A percentile compares a stretch with the other conserved stretches of the same genome.
phyloP scores from a whole-genome alignment of 2,113 vertebrate genomes.

The Vireo altiloquus region DNA sequence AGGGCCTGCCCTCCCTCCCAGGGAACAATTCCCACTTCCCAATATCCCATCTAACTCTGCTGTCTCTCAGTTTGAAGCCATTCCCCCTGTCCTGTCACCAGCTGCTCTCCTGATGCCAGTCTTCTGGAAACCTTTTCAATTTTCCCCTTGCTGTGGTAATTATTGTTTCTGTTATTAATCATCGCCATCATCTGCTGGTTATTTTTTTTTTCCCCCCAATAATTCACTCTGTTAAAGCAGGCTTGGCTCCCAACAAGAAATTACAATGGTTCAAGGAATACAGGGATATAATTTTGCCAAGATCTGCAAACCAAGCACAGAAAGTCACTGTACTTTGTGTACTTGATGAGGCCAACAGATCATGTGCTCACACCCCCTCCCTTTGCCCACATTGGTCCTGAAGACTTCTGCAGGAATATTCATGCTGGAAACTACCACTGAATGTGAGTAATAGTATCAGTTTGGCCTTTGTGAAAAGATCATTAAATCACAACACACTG shows the following conservation, averaged over 20 bases:
- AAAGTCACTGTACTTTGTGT: neutral
- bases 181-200: neutral
- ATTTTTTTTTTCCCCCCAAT: neutral
- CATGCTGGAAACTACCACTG: neutral
- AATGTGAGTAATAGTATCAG: conserved; percentile 8
- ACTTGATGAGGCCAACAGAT: neutral
- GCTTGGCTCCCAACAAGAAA: neutral
- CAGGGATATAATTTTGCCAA: neutral
- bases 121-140: neutral
- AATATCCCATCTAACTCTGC: neutral
- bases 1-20: neutral
- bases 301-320: neutral
- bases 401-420: neutral
- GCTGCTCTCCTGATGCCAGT: no score
- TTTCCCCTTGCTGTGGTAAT: neutral
- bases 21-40: neutral
- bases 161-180: neutral
- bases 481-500: neutral
- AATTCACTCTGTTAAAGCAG: neutral
- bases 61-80: neutral
- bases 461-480: conserved; percentile 33
- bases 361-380: neutral
- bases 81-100: neutral
- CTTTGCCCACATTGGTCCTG: neutral
- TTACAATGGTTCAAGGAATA: neutral